phyloP scores from a whole-genome alignment of 2,888 invertebrate genomes.

The Erannis defoliaria region DNA sequence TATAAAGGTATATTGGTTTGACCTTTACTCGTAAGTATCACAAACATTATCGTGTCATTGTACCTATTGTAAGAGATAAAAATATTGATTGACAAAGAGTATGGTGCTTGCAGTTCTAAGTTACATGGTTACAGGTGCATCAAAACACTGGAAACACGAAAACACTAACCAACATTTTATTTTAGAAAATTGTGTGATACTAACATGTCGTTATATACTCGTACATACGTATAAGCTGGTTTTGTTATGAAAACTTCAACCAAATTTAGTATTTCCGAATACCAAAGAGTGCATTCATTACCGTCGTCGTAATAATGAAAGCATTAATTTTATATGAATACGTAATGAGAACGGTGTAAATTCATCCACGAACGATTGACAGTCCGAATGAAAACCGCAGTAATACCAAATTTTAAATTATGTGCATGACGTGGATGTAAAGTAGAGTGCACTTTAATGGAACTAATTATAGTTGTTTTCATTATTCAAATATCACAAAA shows the following conservation, averaged over 20 bases:
- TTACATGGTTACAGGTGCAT: too few species aligned
- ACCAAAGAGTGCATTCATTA: slow-evolving; percentile 22
- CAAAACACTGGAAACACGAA: too few species aligned
- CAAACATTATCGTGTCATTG: too few species aligned
- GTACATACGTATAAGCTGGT: too few species aligned
- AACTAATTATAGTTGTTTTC: background rate
- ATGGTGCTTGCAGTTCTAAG: too few species aligned
- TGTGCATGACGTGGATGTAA: slow-evolving; percentile 18
- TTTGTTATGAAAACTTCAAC: background rate
- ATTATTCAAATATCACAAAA: background rate
- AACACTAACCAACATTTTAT: too few species aligned
- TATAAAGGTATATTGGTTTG: too few species aligned
- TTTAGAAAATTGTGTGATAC: too few species aligned
- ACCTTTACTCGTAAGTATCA: too few species aligned
- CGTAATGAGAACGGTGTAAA: slow-evolving; percentile 58
- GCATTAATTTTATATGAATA: slow-evolving; percentile 49
- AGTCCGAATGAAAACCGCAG: slow-evolving; percentile 30
- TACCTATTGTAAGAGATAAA: too few species aligned
- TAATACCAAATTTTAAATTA: slow-evolving; percentile 25
- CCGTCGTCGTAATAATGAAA: slow-evolving; percentile 33
- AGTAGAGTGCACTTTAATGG: slow-evolving; percentile 14
- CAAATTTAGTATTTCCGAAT: slow-evolving; percentile 21
- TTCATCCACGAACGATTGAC: slow-evolving; percentile 53
- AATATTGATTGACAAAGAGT: too few species aligned
- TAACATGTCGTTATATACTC: too few species aligned